Evolutionary conservation across 2,888 invertebrate species (phyloP).

Genomic region (Tetranychus truncatus): DNA sequence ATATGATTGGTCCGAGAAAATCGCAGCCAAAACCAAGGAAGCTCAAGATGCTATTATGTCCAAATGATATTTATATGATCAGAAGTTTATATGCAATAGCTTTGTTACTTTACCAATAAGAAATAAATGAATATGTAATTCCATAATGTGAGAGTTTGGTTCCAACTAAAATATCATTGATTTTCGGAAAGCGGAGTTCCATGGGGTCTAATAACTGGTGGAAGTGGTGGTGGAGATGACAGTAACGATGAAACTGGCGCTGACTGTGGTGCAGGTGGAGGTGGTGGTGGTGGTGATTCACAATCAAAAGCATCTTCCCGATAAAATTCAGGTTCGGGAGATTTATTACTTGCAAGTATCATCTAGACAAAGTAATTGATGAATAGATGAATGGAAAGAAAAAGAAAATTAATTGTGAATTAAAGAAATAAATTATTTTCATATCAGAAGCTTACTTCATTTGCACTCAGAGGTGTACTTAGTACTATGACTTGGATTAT

Average conservation of each 20-base stretch:
- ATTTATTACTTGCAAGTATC: neutral
- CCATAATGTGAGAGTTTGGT: too few species aligned
- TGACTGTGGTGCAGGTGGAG: constrained; percentile 17
- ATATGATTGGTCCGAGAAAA: constrained; percentile 43
- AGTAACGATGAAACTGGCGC: too few species aligned
- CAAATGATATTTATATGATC: neutral
- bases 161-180: too few species aligned
- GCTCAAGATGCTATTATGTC: neutral
- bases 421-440: neutral
- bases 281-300: neutral
- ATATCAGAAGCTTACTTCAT: constrained; percentile 8
- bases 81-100: too few species aligned
- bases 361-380: neutral
- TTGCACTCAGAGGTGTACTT: constrained; percentile 7
- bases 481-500: constrained; percentile 11
- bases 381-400: neutral
- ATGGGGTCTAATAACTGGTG: constrained; percentile 16
- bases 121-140: too few species aligned
- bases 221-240: constrained; percentile 18
- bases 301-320: neutral
- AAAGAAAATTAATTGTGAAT: neutral
- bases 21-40: neutral
- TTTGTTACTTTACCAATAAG: too few species aligned
- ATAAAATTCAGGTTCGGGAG: neutral
- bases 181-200: too few species aligned